Base-by-base conservation (phyloP, 37 sponge, comb jelly and placozoan species). In the Crambe crambe region DNA sequence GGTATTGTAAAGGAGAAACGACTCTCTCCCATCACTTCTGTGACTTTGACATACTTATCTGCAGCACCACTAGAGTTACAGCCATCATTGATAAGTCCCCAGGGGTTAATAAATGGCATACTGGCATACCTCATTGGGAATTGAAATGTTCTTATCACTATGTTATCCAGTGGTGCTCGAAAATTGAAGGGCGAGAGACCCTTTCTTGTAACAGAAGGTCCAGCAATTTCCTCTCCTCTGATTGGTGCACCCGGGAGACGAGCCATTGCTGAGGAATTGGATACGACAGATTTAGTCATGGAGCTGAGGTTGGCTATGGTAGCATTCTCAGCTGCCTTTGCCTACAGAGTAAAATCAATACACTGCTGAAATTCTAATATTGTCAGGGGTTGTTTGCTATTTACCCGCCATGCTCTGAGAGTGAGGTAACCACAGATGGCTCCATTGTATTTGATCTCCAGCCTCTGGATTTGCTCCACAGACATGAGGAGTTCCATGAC, bases 1-100 rank as follows among this genome's bases (percentile, higher is more conserved):
- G 94, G 94, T 20, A 93, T 56, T 47, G 76, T 73, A 64, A 90
- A 93, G 35, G 86, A 80, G 65, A 77, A 89, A 20, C 60, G 34
- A 1, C 90, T 66, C 47, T 93, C 94, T 32, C 90, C 94, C 94
- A 93, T 93, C 58, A 86, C 79, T 67, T 93, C 94, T 41, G 79
- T 75, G 30, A 89, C 94, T 56, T 93, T 81, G 36, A 90, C 1
- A 27, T 65, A 20, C 41, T 54, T 0, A 30, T 85, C 85, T n/a
- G 36, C 69, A 20, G 37, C 22, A 40, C 66, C 51, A 68, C 80
- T 80, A 34, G 22, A 30, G 38, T 2, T 21, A 44, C 5, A 6
- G 27, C 25, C 12, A 15, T 8, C 21, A 29, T 37, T 20, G 68
- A 27, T 4, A 68, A 38, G 12, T 4, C 4, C 3, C 17, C 23